Evolutionary conservation across 2,888 invertebrate genomes (phyloP), one percentile per base, ranked within the genome.

Genomic region (Sinodicranocentrus sp.): DNA sequence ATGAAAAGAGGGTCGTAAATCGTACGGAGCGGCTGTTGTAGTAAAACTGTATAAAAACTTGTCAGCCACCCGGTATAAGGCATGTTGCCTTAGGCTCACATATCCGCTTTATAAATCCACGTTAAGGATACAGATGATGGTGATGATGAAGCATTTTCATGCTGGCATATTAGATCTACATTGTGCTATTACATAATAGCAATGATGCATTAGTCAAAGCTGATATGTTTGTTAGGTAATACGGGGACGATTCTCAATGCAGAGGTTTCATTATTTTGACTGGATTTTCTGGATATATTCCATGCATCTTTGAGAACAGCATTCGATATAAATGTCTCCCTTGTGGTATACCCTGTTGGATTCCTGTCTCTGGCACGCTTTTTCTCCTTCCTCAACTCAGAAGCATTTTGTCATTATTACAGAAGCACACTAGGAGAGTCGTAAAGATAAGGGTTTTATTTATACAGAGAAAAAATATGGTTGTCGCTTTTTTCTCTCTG

Each of bases 1-100:
- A 57, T 21, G 71, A 72, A 63, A 63, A 63, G 73, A 73, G 73
- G 73, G 73, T 73, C 73, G 73, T 73, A 73, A 73, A 73, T 73
- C 8, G 8, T 19, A 19, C 8, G 2, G 6, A 52, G 1, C n/a
- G 52, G 1, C 19, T 44, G n/a, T 33, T 33, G 52, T 52, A 52
- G 52, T 52, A 52, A 52, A 52, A 52, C n/a, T 52, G 19, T 19
- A 19, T 17, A 19, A 3, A 17, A 52, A 52, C 52, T 52, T n/a
- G 5, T 33, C 33, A 8, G 19, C 48, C 48, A 48, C 52, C 8
- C 52, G 1, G 1, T 2, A n/a, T n/a, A 44, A 1, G 2, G 44
- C 8, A 19, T 17, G 52, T 52, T 52, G 52, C 17, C 52, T 52
- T 52, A 52, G 52, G n/a, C 52, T 6, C 52, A 19, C 52, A 52